Percentiles rank a stretch among this genome's conserved stretches.
phyloP scores from a whole-genome alignment of 2,888 invertebrate genomes.

The Tridacna crocea region DNA sequence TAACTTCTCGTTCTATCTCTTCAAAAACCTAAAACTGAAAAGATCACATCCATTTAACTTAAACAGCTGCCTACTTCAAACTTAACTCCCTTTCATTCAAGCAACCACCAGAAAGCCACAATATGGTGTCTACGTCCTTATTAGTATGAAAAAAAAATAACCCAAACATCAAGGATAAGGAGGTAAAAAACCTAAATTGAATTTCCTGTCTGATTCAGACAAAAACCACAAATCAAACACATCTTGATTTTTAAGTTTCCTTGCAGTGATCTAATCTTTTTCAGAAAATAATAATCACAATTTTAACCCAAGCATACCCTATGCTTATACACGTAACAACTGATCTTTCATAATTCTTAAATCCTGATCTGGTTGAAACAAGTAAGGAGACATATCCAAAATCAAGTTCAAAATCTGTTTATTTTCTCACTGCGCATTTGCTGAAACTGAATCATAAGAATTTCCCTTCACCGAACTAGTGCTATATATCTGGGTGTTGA shows the following conservation, averaged over 20 bases:
- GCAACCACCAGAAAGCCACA: background rate
- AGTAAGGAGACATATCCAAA: too few species aligned
- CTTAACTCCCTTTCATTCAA: background rate
- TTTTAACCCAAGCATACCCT: too few species aligned
- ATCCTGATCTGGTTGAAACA: too few species aligned
- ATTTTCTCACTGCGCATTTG: background rate
- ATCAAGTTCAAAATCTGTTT: too few species aligned
- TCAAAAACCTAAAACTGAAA: background rate
- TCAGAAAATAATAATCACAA: too few species aligned
- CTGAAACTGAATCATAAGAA: background rate
- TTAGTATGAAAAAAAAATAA: background rate
- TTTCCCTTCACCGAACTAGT: background rate
- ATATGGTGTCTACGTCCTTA: background rate
- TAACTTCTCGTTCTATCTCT: background rate
- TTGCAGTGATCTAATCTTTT: too few species aligned
- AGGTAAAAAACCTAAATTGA: background rate
- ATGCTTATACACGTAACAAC: too few species aligned
- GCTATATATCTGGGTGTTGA: too few species aligned
- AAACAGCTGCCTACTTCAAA: background rate
- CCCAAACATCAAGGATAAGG: too few species aligned
- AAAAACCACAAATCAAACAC: constrained; percentile 14
- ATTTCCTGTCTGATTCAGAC: constrained; percentile 44
- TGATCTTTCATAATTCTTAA: too few species aligned
- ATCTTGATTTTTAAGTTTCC: constrained; percentile 15
- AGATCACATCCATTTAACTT: constrained; percentile 1